Conservation (phyloP, 2,888 invertebrate species). For the Orthosia gracilis region DNA sequence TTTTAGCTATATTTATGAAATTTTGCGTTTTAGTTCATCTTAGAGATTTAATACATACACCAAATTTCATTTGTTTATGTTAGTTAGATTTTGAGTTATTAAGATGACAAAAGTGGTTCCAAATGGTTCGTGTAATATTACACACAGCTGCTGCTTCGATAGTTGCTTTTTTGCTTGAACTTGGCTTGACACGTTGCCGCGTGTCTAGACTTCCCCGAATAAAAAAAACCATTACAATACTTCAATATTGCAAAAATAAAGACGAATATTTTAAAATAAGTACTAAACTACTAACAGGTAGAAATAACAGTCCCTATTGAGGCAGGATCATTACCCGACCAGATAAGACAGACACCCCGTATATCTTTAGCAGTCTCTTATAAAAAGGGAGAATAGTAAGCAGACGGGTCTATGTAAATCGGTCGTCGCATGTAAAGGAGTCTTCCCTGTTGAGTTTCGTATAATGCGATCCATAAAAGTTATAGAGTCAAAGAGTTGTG, state of each 20-base stretch:
- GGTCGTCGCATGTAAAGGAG: conserved; percentile 42
- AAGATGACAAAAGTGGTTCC: too few relatives aligned
- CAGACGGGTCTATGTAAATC: conserved; percentile 46
- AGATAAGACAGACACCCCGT: conserved; percentile 26
- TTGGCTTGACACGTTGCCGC: too few relatives aligned
- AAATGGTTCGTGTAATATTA: too few relatives aligned
- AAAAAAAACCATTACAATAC: background rate
- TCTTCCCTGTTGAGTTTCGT: conserved; percentile 48
- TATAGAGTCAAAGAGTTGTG: conserved; percentile 41
- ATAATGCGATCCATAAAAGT: conserved; percentile 56
- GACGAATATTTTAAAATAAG: conserved; percentile 7
- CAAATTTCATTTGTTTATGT: too few relatives aligned
- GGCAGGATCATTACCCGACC: conserved; percentile 32
- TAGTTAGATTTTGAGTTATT: too few relatives aligned
- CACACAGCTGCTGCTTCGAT: too few relatives aligned
- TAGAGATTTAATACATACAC: too few relatives aligned
- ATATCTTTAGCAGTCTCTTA: conserved; percentile 35
- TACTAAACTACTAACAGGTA: conserved; percentile 5
- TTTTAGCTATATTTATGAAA: too few relatives aligned
- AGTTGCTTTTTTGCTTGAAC: too few relatives aligned
- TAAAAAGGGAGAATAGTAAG: conserved; percentile 22
- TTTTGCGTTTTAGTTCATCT: too few relatives aligned
- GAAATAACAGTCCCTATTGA: conserved; percentile 36
- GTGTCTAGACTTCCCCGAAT: background rate
- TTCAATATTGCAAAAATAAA: background rate